Evolutionary conservation across 2,888 invertebrate species (phyloP).

Genomic region (Temnothorax rugatulus): DNA sequence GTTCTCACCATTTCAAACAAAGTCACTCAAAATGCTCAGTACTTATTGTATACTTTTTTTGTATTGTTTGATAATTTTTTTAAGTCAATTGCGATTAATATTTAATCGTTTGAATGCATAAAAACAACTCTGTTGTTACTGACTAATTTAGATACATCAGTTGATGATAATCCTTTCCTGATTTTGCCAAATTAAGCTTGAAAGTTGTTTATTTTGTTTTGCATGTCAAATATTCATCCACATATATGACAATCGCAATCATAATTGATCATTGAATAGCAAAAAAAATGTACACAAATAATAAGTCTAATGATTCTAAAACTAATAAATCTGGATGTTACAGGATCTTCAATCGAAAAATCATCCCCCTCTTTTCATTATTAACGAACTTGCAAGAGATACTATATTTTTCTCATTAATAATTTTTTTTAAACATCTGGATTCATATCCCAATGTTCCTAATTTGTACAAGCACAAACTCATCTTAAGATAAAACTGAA

Average conservation of each 20-base stretch:
- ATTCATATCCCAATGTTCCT: not conserved
- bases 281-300: constrained; percentile 7
- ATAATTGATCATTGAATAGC: not conserved
- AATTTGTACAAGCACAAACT: not conserved
- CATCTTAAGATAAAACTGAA: not conserved
- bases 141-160: constrained; percentile 25
- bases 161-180: not conserved
- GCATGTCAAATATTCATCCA: not conserved
- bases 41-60: constrained; percentile 49
- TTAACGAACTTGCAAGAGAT: no score
- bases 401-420: no score
- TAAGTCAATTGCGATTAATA: constrained; percentile 44
- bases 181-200: constrained; percentile 7
- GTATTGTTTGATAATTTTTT: constrained; percentile 22
- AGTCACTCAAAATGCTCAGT: constrained; percentile 47
- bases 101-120: constrained; percentile 41
- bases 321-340: no score
- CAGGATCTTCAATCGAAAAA: no score
- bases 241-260: not conserved
- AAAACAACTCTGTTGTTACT: constrained; percentile 21
- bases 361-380: no score
- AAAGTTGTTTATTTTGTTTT: not conserved
- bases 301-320: no score
- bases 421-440: no score
- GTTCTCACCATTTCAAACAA: constrained; percentile 3